These are phyloP conservation scores for Rhipidura dahli DNA, from an alignment of 2,113 vertebrate genomes.

Conservation along the genomic window DNA sequence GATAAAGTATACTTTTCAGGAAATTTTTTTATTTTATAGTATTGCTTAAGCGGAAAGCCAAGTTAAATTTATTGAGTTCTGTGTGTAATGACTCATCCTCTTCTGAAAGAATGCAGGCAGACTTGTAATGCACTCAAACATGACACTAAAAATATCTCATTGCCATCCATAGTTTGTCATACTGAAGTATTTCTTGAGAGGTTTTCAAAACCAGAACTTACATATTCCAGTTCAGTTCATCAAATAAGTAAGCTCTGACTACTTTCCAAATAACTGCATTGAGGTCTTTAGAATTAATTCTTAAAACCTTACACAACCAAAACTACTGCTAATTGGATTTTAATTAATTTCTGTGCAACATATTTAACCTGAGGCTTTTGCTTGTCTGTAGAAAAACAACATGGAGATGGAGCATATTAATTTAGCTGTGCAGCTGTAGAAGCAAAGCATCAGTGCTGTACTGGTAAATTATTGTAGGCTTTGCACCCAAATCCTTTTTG, in stretches of 20 bases:
- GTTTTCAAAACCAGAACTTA: not conserved
- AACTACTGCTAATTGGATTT: not conserved
- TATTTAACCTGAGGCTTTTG: not conserved
- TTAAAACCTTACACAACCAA: not conserved
- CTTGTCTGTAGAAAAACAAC: not conserved
- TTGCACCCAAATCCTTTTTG: not conserved
- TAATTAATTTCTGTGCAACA: not conserved
- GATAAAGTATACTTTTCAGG: not conserved
- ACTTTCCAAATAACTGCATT: not conserved
- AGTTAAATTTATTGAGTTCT: not conserved
- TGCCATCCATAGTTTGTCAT: not conserved
- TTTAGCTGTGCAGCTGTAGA: not conserved
- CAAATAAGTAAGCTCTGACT: not conserved
- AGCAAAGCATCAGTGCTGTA: not conserved
- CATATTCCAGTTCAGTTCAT: not conserved
- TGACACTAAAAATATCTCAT: slow-evolving; percentile 22
- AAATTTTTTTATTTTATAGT: not conserved
- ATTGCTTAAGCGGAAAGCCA: not conserved
- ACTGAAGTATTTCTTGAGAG: slow-evolving; percentile 13
- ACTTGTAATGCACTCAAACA: not conserved
- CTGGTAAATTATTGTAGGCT: not conserved
- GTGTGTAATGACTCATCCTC: slow-evolving; percentile 1
- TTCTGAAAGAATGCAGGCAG: not conserved
- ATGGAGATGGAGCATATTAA: not conserved
- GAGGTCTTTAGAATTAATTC: not conserved